Percentiles rank a stretch among this genome's conserved stretches.
Conservation (phyloP, 2,797 vertebrate genomes). For the Saxicola maurus region DNA sequence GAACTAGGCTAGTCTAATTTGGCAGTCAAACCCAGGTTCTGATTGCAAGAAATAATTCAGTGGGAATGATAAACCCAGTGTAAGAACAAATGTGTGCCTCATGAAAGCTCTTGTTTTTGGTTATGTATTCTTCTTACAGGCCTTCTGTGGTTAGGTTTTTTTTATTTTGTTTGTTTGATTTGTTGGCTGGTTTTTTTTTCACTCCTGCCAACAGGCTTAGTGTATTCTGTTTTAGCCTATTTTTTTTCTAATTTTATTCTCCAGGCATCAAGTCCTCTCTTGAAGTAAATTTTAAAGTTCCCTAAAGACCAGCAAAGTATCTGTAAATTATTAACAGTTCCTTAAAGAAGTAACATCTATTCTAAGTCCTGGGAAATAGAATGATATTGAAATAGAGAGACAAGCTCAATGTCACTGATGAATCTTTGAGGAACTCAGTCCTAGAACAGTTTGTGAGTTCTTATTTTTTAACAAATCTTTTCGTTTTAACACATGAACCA, state of each 20-base stretch:
- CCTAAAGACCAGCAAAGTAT: neutral
- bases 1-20: neutral
- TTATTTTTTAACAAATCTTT: neutral
- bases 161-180: neutral
- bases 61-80: neutral
- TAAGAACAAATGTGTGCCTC: neutral
- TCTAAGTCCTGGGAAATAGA: neutral
- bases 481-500: neutral
- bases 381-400: neutral
- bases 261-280: neutral
- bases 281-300: neutral
- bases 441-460: neutral
- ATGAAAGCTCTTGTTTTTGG: neutral
- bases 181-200: rapidly evolving
- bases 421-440: neutral
- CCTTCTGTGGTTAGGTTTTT: neutral
- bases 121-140: neutral
- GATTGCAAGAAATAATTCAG: neutral
- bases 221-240: neutral
- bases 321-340: neutral
- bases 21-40: neutral
- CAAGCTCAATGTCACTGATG: neutral
- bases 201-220: neutral
- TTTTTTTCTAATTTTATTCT: neutral
- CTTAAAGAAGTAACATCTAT: neutral